Evolutionary conservation across 2,113 vertebrate genomes (phyloP), one percentile per base, ranked within the genome.

Genomic region (Psilopsiagon aymara): DNA sequence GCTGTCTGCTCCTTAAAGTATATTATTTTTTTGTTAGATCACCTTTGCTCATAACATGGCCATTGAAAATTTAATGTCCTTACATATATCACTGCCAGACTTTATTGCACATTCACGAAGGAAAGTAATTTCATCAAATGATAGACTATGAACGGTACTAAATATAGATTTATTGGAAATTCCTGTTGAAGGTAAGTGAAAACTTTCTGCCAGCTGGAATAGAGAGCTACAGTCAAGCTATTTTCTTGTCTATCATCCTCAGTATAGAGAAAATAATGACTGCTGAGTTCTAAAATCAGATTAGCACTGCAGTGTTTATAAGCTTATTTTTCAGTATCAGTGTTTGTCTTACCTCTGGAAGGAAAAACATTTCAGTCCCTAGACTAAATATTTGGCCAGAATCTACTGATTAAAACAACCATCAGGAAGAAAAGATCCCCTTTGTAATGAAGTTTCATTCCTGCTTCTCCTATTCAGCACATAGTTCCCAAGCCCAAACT

Each of bases 81-180:
- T 93, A 90, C 85, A 92, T 96, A 95, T 81, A 96, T 96, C 93
- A 96, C 79, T 93, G 93, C 90, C 95, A 96, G 80, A 75, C 68
- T 93, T 96, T 96, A 96, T 93, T 93, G 87, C 79, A 78, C 92
- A 78, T 91, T 93, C 95, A 90, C 1, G 16, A 92, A 77, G 75
- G 64, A 73, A 96, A 94, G 95, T 94, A 86, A 96, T 97, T 97
- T 94, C 82, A 88, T 90, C 79, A 94, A 90, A 64, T 95, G 92
- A 96, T 94, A 80, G 85, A 90, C 79, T 93, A 74, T 81, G 90
- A 96, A 71, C 4, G 27, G 75, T 93, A 92, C 90, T 94, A 96
- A 96, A 94, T 92, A 96, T 83, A 92, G 95, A 97, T 96, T 97
- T 96, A 96, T 97, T 90, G 92, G 86, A 94, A 93, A 96, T 93